These are phyloP conservation scores for Hydrotaea diabolus DNA, from an alignment of 2,888 invertebrate species.

Conservation along the genomic window DNA sequence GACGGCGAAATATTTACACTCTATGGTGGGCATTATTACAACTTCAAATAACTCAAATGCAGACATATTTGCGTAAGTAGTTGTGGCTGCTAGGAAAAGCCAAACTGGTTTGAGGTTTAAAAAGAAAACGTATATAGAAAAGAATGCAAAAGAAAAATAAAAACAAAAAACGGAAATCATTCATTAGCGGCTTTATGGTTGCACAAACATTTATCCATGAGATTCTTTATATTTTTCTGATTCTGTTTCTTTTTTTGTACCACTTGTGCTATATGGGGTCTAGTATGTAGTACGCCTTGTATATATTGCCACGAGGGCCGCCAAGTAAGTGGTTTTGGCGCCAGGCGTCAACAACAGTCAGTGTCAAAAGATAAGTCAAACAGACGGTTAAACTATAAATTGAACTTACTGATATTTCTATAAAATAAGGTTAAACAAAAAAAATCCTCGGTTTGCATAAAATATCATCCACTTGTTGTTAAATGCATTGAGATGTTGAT, in stretches of 20 bases:
- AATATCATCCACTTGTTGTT: no score
- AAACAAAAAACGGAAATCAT: constrained; percentile 43
- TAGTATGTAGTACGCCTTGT: neutral
- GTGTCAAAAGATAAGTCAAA: no score
- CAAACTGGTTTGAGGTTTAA: neutral
- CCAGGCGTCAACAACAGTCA: neutral
- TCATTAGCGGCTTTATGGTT: constrained; percentile 30
- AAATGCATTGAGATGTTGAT: no score
- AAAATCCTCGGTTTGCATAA: no score
- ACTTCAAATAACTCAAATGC: neutral
- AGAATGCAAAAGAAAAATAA: neutral
- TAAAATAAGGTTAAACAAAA: no score
- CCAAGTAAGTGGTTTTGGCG: neutral
- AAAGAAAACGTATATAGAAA: neutral
- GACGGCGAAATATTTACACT: neutral
- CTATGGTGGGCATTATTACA: constrained; percentile 15
- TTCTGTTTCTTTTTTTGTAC: neutral
- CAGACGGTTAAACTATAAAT: no score
- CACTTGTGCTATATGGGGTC: neutral
- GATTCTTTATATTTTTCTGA: neutral
- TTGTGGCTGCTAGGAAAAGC: neutral
- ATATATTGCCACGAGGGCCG: neutral
- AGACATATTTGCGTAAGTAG: neutral
- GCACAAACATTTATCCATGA: neutral
- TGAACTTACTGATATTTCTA: no score